A percentile compares a stretch with the other conserved stretches of the same genome.
Evolutionary conservation across 2,888 invertebrate genomes (phyloP).

Genomic region (Trichogramma dendrolimi): DNA sequence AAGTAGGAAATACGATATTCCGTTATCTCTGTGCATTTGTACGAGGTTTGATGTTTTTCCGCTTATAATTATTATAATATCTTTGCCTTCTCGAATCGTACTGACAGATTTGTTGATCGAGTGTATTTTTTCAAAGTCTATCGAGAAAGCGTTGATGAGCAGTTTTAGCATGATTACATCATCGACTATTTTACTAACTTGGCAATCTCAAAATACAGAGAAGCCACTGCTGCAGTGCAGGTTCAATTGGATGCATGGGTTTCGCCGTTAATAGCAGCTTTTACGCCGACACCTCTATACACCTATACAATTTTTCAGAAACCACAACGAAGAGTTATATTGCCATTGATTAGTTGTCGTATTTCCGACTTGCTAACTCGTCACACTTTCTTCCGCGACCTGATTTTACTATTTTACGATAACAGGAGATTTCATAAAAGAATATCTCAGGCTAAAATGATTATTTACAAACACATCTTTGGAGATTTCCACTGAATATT

Average conservation of each 20-base stretch:
- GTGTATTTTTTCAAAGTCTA: not conserved
- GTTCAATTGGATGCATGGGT: conserved; percentile 18
- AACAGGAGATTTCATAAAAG: too few relatives aligned
- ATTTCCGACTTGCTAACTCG: too few relatives aligned
- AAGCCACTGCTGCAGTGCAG: not conserved
- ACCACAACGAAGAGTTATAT: too few relatives aligned
- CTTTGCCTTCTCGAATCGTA: not conserved
- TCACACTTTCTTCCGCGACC: too few relatives aligned
- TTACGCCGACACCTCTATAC: too few relatives aligned
- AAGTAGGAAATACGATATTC: conserved; percentile 17
- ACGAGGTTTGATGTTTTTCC: conserved; percentile 1
- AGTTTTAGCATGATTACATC: conserved; percentile 10
- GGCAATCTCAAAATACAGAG: conserved; percentile 3
- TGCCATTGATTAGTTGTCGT: too few relatives aligned
- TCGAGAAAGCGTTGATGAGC: not conserved
- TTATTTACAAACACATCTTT: too few relatives aligned
- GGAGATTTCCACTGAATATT: too few relatives aligned
- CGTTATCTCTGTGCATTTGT: conserved; percentile 4
- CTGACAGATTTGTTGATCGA: not conserved
- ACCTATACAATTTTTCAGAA: too few relatives aligned
- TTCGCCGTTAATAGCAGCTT: conserved; percentile 18
- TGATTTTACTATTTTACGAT: too few relatives aligned
- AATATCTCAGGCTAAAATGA: too few relatives aligned
- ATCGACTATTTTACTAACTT: conserved; percentile 5
- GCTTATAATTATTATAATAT: not conserved